phyloP scores from a whole-genome alignment of 1,140 invertebrate species.

The Dinoponera quadriceps region DNA sequence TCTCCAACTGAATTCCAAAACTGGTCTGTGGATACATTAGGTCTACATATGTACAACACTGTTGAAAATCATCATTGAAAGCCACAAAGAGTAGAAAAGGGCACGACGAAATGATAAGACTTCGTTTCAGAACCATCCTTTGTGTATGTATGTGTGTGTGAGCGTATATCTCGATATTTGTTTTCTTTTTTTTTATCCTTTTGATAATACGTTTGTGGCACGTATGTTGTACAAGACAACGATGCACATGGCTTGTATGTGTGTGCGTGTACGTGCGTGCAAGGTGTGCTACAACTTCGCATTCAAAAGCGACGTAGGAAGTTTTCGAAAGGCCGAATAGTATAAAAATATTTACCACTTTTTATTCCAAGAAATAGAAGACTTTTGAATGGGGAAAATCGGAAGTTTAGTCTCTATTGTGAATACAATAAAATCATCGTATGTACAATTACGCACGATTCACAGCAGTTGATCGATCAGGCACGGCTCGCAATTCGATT shows the following conservation, averaged over 20 bases:
- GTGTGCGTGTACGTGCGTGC: slow-evolving; percentile 25
- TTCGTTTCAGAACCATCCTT: slow-evolving; percentile 71
- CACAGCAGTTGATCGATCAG: too few species aligned
- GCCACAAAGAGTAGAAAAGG: slow-evolving; percentile 80
- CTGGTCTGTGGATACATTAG: slow-evolving; percentile 73
- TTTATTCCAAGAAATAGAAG: neutral
- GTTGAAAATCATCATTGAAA: slow-evolving; percentile 76
- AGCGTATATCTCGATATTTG: slow-evolving; percentile 43
- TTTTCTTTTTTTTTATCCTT: slow-evolving; percentile 38
- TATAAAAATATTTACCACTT: neutral
- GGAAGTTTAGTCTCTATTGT: neutral
- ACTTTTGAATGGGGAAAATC: neutral
- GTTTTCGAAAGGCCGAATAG: slow-evolving; percentile 7
- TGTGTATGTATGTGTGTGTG: slow-evolving; percentile 27
- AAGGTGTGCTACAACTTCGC: slow-evolving; percentile 25
- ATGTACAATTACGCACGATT: too few species aligned
- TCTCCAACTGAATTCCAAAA: slow-evolving; percentile 63
- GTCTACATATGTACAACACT: slow-evolving; percentile 74
- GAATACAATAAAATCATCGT: too few species aligned
- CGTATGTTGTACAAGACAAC: slow-evolving; percentile 56
- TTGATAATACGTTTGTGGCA: slow-evolving; percentile 53
- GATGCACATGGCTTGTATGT: slow-evolving; percentile 56
- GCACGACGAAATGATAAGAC: slow-evolving; percentile 73
- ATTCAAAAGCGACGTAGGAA: neutral
- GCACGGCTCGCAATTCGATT: too few species aligned